Evolutionary conservation across 2,888 invertebrate species (phyloP), one percentile per base, ranked within the genome.

Genomic region (Lycophotia porphyrea): DNA sequence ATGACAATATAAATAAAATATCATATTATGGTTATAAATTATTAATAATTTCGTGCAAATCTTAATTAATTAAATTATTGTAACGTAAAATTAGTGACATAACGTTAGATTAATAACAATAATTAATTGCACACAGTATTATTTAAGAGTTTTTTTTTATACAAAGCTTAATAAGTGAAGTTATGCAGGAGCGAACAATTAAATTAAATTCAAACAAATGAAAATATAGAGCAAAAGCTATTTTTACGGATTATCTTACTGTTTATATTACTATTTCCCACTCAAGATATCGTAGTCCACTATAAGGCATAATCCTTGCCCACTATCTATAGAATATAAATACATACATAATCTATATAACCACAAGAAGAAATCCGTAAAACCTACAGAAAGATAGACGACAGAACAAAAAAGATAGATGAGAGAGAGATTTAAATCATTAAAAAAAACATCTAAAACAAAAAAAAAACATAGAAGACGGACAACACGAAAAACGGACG

Each of bases 181-280:
- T 84, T 80, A 85, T 78, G 77, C 85, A 77, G 76, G 1, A 88
- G 68, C 72, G 67, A 82, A 82, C 84, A 77, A 81, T 78, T 74
- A 24, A 78, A 47, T 70, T 11, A 74, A 49, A 21, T 24, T 24
- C 24, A 49, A 24, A 24, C 21, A 8, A 24, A 49, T 18, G 18
- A 44, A 24, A 47, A 24, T 24, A 47, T 24, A 7, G 47, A 47
- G 47, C 47, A 24, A 24, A 24, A 24, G 47, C 47, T 24, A 63
- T 75, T 69, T 84, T 84, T 81, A 81, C 81, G 81, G 81, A 81
- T 84, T 61, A 61, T 74, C 71, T 84, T 68, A 80, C 34, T 79
- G 74, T 68, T 84, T 61, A 61, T 74, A 68, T 84, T 71, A 80
- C 34, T 71, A 71, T 68, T 63, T 58, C 24, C 9, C 21, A 64